Evolutionary conservation across 2,888 invertebrate species (phyloP).

Genomic region (Quadroppia sp.): DNA sequence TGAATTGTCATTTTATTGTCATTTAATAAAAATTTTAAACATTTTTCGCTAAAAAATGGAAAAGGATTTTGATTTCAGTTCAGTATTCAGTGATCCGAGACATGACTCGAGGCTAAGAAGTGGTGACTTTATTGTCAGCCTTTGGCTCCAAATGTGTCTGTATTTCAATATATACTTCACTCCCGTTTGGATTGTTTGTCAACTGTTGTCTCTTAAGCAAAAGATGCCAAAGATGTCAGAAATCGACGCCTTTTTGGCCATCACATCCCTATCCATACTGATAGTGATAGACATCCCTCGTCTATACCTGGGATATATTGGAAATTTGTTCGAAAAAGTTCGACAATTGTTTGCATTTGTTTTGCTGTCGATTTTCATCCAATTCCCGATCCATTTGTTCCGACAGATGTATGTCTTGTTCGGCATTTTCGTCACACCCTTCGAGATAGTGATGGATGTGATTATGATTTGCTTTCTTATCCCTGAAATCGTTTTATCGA

Average conservation of each 20-base stretch:
- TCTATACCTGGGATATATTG: constrained; percentile 7
- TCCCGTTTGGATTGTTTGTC: constrained; percentile 1
- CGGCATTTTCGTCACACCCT: background rate
- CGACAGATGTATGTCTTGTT: background rate
- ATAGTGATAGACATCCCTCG: constrained; percentile 16
- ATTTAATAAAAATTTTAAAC: too few species aligned
- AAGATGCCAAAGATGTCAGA: background rate
- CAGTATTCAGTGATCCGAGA: background rate
- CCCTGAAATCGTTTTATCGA: background rate
- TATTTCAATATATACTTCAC: constrained; percentile 14
- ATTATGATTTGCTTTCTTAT: background rate
- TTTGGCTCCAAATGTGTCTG: background rate
- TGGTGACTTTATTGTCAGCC: background rate
- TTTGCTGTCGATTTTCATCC: constrained; percentile 15
- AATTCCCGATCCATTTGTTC: constrained; percentile 18
- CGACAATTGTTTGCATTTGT: background rate
- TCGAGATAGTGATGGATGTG: constrained; percentile 15
- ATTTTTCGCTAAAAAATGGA: too few species aligned
- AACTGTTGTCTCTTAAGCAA: background rate
- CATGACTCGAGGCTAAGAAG: background rate
- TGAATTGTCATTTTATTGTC: too few species aligned
- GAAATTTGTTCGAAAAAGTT: constrained; percentile 2
- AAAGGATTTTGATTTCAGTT: background rate
- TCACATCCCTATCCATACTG: background rate
- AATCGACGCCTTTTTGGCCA: background rate